Evolutionary conservation across 2,888 invertebrate genomes (phyloP).

Genomic region (Chironomus riparius): DNA sequence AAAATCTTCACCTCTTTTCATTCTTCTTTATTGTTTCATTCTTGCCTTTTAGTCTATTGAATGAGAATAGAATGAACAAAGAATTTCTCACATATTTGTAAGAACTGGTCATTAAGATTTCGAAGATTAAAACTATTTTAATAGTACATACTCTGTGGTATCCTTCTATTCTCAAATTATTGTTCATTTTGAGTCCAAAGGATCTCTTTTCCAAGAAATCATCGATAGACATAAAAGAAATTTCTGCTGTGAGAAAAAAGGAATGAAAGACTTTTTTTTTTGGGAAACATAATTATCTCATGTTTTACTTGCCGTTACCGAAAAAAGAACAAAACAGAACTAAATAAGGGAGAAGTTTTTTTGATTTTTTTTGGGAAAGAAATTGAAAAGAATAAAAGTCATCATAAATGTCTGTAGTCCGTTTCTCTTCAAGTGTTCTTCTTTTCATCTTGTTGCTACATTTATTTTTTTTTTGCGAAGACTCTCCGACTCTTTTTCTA

Average conservation of each 20-base stretch:
- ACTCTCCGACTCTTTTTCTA: background rate
- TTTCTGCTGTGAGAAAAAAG: background rate
- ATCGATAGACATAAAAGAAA: background rate
- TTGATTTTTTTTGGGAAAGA: background rate
- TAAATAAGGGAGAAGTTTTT: background rate
- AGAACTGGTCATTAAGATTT: too few relatives aligned
- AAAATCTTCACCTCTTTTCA: too few relatives aligned
- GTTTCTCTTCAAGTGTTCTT: background rate
- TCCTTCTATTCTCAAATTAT: too few relatives aligned
- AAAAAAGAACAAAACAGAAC: background rate
- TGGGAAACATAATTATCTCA: background rate
- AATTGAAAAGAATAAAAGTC: constrained; percentile 9
- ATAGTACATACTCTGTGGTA: too few relatives aligned
- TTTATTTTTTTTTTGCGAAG: background rate
- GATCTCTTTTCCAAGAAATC: background rate
- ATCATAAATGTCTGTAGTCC: constrained; percentile 21
- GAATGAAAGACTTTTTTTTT: background rate
- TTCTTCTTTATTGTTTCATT: too few relatives aligned
- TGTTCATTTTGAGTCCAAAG: background rate
- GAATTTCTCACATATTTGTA: too few relatives aligned
- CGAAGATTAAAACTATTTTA: too few relatives aligned
- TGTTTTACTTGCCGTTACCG: background rate
- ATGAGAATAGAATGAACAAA: too few relatives aligned
- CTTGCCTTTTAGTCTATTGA: too few relatives aligned
- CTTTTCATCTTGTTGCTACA: background rate